Evolutionary conservation across 2,797 vertebrate species (phyloP), one percentile per base, ranked within the genome.

Genomic region (Dendrocincla fuliginosa): DNA sequence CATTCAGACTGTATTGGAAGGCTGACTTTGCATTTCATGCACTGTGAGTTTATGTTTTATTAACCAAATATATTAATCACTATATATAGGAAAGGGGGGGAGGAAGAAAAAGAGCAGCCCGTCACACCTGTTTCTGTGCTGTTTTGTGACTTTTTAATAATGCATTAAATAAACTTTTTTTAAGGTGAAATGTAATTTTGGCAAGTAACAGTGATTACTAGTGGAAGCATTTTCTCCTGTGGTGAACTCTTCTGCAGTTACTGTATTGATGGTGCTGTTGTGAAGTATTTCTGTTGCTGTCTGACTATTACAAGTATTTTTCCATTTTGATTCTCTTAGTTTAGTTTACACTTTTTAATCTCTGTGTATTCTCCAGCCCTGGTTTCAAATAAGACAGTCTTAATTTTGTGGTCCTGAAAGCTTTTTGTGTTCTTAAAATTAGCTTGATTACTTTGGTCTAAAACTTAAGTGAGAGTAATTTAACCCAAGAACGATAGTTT

Each of bases 21-120:
- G 19, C 49, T 84, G 42, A 30, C 10, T 61, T 49, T 44, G 28
- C 46, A 55, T n/a, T 52, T 11, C 20, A 3, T 35, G 39, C 9
- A 14, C 20, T 56, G 1, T 64, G 12, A 18, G 22, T 10, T 30
- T 68, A 13, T 69, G 5, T 85, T 88, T 49, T 37, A 61, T 61
- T 74, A 67, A 14, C 22, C 30, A 75, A 13, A 27, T 55, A 9
- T 12, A 10, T 59, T 46, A 41, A 59, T 59, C 13, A 14, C 22
- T 56, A 2, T 67, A 12, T 49, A 7, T 49, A 16, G 6, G 22
- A 13, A 44, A 37, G 23, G 11, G 1, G 5, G 11, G 4, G 0
- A 30, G 64, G 30, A 25, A 22, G n/a, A 35, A 50, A 33, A 57
- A 28, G 30, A 57, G 44, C 25, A 50, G 42, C 11, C 87, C 11